Evolutionary conservation across 30 jellyfish, hydroid and myxozoan genomes (phyloP).

Genomic region (Aurelia coerulea): DNA sequence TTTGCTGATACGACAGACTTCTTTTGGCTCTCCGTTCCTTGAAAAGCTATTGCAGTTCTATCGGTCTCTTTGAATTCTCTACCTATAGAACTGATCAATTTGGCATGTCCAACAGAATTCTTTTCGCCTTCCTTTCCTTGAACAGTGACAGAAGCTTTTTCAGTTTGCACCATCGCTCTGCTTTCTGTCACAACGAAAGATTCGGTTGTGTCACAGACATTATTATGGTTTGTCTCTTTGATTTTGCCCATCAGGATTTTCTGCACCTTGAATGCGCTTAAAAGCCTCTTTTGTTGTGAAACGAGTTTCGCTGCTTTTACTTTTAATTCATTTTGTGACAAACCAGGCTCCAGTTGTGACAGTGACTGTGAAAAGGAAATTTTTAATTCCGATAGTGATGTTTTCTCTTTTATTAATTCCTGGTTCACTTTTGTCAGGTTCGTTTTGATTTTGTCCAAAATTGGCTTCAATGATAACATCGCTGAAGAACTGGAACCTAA

Average conservation of each 20-base stretch:
- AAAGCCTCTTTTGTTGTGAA: constrained; percentile 14
- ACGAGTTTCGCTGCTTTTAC: constrained; percentile 22
- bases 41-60: no score
- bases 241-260: neutral
- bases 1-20: no score
- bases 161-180: neutral
- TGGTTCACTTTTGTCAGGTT: constrained; percentile 17
- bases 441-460: constrained; percentile 15
- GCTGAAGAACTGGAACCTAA: neutral
- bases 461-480: neutral
- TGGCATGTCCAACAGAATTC: no score
- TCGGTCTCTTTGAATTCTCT: no score
- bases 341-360: constrained; percentile 14
- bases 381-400: constrained; percentile 20
- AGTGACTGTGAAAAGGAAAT: constrained; percentile 28
- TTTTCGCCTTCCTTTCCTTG: no score
- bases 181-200: constrained; percentile 19
- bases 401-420: constrained; percentile 27
- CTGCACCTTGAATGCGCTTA: constrained; percentile 38
- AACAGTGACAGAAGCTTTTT: no score
- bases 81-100: no score
- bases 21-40: no score
- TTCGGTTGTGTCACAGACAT: neutral
- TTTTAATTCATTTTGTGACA: constrained; percentile 10
- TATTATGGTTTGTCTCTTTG: neutral